Conservation (phyloP, 2,797 vertebrate species). For the Tragopan temminckii region DNA sequence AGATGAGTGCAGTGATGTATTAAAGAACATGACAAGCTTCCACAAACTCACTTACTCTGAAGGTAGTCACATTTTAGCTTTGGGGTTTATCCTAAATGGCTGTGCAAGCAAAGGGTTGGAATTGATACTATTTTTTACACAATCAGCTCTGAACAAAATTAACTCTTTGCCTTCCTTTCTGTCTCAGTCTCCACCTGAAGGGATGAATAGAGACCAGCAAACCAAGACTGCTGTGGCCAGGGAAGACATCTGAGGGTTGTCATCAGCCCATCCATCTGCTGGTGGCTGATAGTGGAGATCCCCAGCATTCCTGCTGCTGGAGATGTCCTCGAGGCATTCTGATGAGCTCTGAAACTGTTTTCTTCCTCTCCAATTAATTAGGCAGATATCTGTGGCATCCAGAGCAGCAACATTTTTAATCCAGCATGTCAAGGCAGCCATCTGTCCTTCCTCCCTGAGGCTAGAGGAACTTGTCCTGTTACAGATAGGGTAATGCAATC, state of each 20-base stretch:
- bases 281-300: not conserved
- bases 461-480: not conserved
- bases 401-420: not conserved
- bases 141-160: not conserved
- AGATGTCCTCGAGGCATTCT: not conserved
- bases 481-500: not conserved
- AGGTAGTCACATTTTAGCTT: not conserved
- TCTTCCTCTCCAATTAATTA: conserved; percentile 4
- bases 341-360: not conserved
- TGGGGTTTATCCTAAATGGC: not conserved
- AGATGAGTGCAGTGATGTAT: not conserved
- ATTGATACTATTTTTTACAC: not conserved
- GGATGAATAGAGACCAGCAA: fast-evolving
- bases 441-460: conserved; percentile 7
- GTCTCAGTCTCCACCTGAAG: not conserved
- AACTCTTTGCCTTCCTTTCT: not conserved
- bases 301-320: not conserved
- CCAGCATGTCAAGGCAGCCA: not conserved
- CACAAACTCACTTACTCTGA: not conserved
- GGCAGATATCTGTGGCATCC: not conserved
- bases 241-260: not conserved
- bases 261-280: not conserved
- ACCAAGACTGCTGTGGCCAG: not conserved
- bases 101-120: not conserved
- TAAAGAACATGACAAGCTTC: not conserved